Base-by-base conservation (phyloP, 2,113 vertebrate genomes). In the Ailuropoda melanoleuca region DNA sequence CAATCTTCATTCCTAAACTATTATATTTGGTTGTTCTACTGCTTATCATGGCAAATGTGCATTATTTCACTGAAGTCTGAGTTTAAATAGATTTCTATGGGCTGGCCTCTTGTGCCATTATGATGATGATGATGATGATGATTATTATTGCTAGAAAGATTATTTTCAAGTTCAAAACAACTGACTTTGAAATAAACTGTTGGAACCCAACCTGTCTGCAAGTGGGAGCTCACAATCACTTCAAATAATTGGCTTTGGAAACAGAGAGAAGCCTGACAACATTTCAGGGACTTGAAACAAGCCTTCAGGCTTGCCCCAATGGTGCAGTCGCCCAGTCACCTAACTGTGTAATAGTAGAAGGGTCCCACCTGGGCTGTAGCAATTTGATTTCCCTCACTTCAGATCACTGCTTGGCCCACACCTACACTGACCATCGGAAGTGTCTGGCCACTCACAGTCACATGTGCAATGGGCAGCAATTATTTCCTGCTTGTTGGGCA, bases 121-220 rank as follows among this genome's bases (percentile, higher is more conserved):
- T 43, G 5, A 43, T 43, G 5, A 39, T 39, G 5, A 43, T 43
- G 5, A 39, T 39, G 3, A 43, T 43, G 5, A 43, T 96, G 84
- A 80, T 92, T 86, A 55, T 80, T 92, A 91, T 85, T 90, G 26
- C 72, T 81, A 70, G 50, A 1, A 56, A 89, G 80, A 48, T 24
- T 93, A 37, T 82, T 97, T 95, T 90, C 75, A 83, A 96, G 72
- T 94, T 95, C 74, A 81, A 93, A 97, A 92, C 55, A 96, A 70
- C 64, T 43, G 18, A 88, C 74, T 97, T 77, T 55, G n/a, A 91
- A 93, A 68, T 55, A 58, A 80, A 86, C 93, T 70, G 19, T 75
- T 77, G 83, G 87, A 95, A 93, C 9, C 53, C 64, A 85, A 56
- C n/a, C 39, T 8, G 1, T 72, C 80, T 84, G 3, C 77, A 88